phyloP scores from a whole-genome alignment of 2,797 vertebrate genomes.

The Simalia tracyae region DNA sequence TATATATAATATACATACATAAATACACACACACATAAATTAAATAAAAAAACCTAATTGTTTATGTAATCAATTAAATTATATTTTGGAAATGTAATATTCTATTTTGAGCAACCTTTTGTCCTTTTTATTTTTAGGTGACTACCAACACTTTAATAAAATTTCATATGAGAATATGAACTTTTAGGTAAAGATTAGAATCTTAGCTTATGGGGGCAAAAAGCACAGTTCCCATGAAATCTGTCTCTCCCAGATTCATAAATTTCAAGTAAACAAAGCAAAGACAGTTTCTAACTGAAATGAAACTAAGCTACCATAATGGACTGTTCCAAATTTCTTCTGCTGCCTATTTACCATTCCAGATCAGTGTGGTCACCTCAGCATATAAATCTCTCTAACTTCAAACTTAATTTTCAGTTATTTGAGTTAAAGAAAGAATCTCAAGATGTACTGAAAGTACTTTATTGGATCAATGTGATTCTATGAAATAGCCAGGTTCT shows the following conservation, averaged over 20 bases:
- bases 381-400: neutral
- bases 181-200: neutral
- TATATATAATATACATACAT: too few relatives aligned
- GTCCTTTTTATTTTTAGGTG: neutral
- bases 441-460: neutral
- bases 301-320: neutral
- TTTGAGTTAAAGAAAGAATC: neutral
- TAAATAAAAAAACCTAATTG: neutral
- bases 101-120: neutral
- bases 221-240: neutral
- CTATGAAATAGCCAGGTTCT: neutral
- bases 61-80: neutral
- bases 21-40: neutral
- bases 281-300: neutral
- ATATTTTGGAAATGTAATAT: neutral
- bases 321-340: neutral
- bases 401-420: neutral
- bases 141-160: too few relatives aligned
- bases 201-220: neutral
- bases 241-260: neutral
- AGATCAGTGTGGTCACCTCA: neutral
- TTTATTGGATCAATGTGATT: neutral
- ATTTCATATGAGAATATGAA: neutral
- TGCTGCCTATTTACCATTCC: neutral
- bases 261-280: constrained; percentile 16